Conservation (phyloP, 2,888 invertebrate species). For the Rotaria socialis region DNA sequence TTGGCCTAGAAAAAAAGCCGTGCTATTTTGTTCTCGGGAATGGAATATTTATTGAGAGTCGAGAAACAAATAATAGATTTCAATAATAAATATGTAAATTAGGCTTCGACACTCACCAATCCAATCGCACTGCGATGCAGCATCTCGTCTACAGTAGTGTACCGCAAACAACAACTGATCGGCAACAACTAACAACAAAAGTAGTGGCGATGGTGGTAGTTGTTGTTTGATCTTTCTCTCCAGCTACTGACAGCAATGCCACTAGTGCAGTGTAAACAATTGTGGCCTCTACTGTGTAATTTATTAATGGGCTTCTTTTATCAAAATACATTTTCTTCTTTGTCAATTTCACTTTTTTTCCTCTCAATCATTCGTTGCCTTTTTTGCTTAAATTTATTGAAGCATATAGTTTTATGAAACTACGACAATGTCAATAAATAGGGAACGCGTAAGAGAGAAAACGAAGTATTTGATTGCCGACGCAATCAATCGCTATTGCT, state of each 20-base stretch:
- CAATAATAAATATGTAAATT: too few species aligned
- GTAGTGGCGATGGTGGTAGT: neutral
- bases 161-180: slow-evolving; percentile 12
- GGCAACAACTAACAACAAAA: neutral
- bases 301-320: slow-evolving; percentile 17
- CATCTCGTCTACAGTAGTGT: neutral
- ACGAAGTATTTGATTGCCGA: neutral
- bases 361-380: neutral
- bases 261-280: neutral
- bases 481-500: neutral
- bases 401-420: neutral
- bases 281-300: slow-evolving; percentile 18
- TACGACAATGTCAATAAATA: neutral
- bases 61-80: too few species aligned
- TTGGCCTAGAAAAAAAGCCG: too few species aligned
- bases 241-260: neutral
- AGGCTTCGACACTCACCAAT: neutral
- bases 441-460: neutral
- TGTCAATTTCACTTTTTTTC: neutral
- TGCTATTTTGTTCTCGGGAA: too few species aligned
- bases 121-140: neutral
- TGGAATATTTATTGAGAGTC: too few species aligned
- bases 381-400: neutral
- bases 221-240: slow-evolving; percentile 22
- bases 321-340: slow-evolving; percentile 12